Conservation (phyloP, 23 tunicate genomes). For the Halocynthia aurantium region DNA sequence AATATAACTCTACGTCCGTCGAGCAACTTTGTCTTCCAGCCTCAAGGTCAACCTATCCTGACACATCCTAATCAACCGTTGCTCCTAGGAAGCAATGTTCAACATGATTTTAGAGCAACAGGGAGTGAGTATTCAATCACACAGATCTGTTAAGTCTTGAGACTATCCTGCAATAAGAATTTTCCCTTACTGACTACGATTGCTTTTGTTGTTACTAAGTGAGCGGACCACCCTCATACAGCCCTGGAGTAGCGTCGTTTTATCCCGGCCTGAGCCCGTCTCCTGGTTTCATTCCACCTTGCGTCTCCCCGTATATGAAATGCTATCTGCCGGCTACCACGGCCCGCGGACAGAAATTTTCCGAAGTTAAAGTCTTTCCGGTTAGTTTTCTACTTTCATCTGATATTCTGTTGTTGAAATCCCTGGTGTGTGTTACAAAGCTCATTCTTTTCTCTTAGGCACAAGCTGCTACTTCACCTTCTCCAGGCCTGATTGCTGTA, state of each 20-base stretch:
- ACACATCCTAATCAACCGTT: not conserved
- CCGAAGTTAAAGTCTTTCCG: conserved; percentile 12
- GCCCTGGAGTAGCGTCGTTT: conserved; percentile 3
- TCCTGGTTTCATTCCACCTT: conserved; percentile 5
- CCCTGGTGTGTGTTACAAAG: not conserved
- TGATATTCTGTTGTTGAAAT: not conserved
- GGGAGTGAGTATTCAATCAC: conserved; percentile 9
- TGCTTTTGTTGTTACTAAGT: too few species aligned
- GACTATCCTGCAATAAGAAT: too few species aligned
- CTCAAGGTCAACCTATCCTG: not conserved
- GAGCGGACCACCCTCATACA: not conserved
- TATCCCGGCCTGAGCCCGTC: not conserved
- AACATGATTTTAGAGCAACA: conserved; percentile 10
- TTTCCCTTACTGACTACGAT: too few species aligned
- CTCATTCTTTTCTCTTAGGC: not conserved
- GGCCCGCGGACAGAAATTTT: not conserved
- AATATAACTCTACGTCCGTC: not conserved
- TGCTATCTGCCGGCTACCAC: conserved; percentile 9
- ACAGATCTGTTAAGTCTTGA: too few species aligned
- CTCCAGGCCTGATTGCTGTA: conserved; percentile 18
- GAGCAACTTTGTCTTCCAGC: not conserved
- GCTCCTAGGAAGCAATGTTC: conserved; percentile 1
- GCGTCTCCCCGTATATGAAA: not conserved
- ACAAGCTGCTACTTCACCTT: conserved; percentile 6
- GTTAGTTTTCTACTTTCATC: conserved; percentile 4